These are phyloP conservation scores for Drosophila neocordata DNA, from an alignment of 1,140 invertebrate genomes.

Conservation along the genomic window DNA sequence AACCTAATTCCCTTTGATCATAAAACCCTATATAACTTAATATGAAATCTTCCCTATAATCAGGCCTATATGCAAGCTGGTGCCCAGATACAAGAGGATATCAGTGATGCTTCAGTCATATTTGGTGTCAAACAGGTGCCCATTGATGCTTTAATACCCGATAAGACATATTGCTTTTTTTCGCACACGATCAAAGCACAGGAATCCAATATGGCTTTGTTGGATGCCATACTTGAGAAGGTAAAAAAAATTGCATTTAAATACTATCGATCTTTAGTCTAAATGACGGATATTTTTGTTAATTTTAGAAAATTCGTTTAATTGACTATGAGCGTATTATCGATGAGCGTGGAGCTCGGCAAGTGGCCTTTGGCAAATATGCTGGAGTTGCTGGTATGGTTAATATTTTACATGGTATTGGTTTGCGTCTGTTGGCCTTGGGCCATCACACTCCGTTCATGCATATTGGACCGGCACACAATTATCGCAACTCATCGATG, in stretches of 20 bases:
- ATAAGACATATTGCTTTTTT: slow-evolving; percentile 99
- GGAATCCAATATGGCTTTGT: slow-evolving; percentile 97
- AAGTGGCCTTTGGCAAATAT: slow-evolving; percentile 99
- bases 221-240: slow-evolving; percentile 98
- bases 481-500: slow-evolving; percentile 98
- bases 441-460: slow-evolving; percentile 99
- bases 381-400: slow-evolving; percentile 99
- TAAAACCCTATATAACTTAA: too few relatives aligned
- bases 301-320: slow-evolving; percentile 92
- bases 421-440: slow-evolving; percentile 95
- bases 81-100: slow-evolving; percentile 97
- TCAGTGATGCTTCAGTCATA: slow-evolving; percentile 96
- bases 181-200: slow-evolving; percentile 99
- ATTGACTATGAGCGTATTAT: slow-evolving; percentile 99
- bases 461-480: slow-evolving; percentile 99
- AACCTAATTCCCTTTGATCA: too few relatives aligned
- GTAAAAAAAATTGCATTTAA: slow-evolving; percentile 76
- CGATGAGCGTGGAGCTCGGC: slow-evolving; percentile 92
- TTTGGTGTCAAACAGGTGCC: slow-evolving; percentile 99
- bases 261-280: background rate
- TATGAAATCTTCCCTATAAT: too few relatives aligned
- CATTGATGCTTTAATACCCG: slow-evolving; percentile 94
- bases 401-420: slow-evolving; percentile 98
- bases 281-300: background rate
- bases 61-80: slow-evolving; percentile 94